A percentile compares a stretch with the other conserved stretches of the same genome.
These are phyloP conservation scores for Psophia crepitans DNA, from an alignment of 2,113 vertebrate species.

Conservation along the genomic window DNA sequence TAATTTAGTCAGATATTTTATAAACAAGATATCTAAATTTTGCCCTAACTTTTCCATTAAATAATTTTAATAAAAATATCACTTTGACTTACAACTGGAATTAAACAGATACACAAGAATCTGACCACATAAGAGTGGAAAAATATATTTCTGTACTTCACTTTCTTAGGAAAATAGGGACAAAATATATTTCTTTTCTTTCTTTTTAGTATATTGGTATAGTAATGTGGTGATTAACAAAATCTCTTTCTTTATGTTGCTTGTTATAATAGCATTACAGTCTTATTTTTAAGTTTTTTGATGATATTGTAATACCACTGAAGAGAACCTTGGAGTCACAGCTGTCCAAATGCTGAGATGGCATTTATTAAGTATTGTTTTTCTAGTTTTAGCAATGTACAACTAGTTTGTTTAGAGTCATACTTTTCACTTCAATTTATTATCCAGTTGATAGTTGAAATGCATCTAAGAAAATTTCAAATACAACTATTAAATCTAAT, in stretches of 20 bases:
- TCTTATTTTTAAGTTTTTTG: not conserved
- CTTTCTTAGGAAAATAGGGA: not conserved
- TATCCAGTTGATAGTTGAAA: not conserved
- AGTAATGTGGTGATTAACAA: not conserved
- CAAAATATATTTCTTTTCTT: not conserved
- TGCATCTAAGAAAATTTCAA: not conserved
- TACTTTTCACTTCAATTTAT: not conserved
- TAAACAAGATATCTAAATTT: not conserved
- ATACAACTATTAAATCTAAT: not conserved
- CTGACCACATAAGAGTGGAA: not conserved
- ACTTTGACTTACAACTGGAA: not conserved
- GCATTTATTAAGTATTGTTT: not conserved
- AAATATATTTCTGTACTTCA: not conserved
- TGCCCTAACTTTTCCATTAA: not conserved
- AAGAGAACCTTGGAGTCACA: not conserved
- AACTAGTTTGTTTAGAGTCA: not conserved
- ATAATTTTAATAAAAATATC: not conserved
- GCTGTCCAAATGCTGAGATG: not conserved
- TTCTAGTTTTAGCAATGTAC: not conserved
- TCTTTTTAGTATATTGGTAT: not conserved
- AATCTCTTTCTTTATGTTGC: not conserved
- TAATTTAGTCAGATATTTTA: not conserved
- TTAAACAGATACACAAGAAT: not conserved
- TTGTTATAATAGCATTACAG: not conserved
- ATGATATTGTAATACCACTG: not conserved